Conservation (phyloP, 2,888 invertebrate species). For the Mayetiola destructor region DNA sequence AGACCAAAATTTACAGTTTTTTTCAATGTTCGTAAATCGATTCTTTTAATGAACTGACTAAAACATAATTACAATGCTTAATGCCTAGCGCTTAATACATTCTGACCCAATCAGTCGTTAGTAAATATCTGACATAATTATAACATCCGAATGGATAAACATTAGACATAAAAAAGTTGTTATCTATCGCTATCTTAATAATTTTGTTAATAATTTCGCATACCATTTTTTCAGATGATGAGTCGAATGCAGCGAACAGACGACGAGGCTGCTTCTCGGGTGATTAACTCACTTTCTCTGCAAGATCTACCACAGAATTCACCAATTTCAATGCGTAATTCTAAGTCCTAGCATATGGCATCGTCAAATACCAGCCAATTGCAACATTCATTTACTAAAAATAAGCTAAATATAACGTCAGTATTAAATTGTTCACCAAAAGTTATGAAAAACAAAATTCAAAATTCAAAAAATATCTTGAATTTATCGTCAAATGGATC, state of each 20-base stretch:
- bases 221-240: constrained; percentile 18
- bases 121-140: no score
- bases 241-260: constrained; percentile 17
- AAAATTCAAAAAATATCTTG: no score
- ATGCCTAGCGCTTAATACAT: no score
- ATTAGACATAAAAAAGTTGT: background rate
- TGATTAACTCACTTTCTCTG: no score
- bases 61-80: no score
- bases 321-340: constrained; percentile 19
- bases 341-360: constrained; percentile 20
- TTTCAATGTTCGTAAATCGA: background rate
- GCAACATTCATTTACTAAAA: background rate
- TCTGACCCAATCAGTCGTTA: no score
- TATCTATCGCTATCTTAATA: background rate
- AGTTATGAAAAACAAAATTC: no score
- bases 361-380: background rate
- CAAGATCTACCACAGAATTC: no score
- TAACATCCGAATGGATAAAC: background rate
- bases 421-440: background rate
- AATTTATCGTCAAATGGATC: no score
- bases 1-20: background rate
- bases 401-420: background rate
- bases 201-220: background rate
- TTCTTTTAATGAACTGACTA: background rate
- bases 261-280: constrained; percentile 20